Evolutionary conservation across 2,797 vertebrate genomes (phyloP).

Genomic region (Sebastes iracundus): DNA sequence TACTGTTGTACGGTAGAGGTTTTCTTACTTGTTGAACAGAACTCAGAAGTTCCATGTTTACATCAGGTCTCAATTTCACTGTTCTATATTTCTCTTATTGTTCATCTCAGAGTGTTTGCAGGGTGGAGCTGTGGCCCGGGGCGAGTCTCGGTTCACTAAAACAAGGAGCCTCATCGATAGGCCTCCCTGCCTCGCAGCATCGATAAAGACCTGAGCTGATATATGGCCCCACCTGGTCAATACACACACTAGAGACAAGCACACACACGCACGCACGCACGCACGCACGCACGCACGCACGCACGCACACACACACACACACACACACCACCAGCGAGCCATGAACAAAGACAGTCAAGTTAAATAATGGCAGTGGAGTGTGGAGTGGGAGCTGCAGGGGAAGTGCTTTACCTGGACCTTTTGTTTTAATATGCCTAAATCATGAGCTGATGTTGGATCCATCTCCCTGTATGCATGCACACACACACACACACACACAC

Average conservation of each 20-base stretch:
- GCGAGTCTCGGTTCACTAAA: slow-evolving; percentile 68
- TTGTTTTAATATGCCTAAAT: slow-evolving; percentile 75
- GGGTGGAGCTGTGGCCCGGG: slow-evolving; percentile 52
- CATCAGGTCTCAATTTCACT: background rate
- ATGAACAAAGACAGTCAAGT: slow-evolving; percentile 35
- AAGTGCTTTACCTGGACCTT: slow-evolving; percentile 60
- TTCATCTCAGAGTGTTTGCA: slow-evolving; percentile 19
- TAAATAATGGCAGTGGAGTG: slow-evolving; percentile 44
- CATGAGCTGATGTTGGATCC: slow-evolving; percentile 70
- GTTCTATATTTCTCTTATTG: slow-evolving; percentile 2
- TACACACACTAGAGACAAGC: slow-evolving; percentile 26
- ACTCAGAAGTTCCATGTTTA: background rate
- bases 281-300: too few species aligned
- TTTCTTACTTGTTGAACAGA: background rate
- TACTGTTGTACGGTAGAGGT: background rate
- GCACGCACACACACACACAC: background rate
- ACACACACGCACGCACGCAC: background rate
- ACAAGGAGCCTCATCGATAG: slow-evolving; percentile 70
- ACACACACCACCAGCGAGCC: slow-evolving; percentile 12
- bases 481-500: background rate
- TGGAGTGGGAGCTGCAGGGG: slow-evolving; percentile 25
- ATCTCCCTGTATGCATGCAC: slow-evolving; percentile 30
- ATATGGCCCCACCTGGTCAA: slow-evolving; percentile 43
- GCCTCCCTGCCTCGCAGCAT: slow-evolving; percentile 56
- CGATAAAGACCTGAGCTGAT: slow-evolving; percentile 61